Percentiles rank a stretch among this genome's conserved stretches.
Conservation (phyloP, 2,797 vertebrate species). For the Cynodonichthys magdalenae region DNA sequence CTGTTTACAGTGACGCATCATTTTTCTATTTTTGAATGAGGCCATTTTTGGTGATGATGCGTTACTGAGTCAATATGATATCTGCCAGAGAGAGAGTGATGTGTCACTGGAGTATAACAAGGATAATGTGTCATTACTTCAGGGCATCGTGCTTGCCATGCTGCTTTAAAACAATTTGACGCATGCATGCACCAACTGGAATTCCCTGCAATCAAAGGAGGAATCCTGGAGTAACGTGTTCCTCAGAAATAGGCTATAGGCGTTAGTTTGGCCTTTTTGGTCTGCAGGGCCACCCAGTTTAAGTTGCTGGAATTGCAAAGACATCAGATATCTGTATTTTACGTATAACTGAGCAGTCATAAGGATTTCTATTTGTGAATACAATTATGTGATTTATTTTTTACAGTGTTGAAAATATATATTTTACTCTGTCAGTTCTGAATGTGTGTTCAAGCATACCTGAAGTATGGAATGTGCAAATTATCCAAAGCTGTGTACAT, state of each 20-base stretch:
- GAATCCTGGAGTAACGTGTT: constrained; percentile 41
- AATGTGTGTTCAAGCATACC: not conserved
- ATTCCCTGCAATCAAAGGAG: constrained; percentile 26
- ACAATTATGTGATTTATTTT: not conserved
- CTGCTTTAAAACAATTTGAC: constrained; percentile 32
- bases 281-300: constrained; percentile 39
- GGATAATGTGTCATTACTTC: constrained; percentile 42
- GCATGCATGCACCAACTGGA: constrained; percentile 28
- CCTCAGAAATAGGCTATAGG: constrained; percentile 62
- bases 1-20: not conserved
- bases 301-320: constrained; percentile 24
- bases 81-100: constrained; percentile 1
- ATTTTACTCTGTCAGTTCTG: not conserved
- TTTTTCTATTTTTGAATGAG: constrained; percentile 27
- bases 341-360: not conserved
- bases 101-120: constrained; percentile 40
- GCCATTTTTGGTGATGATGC: constrained; percentile 12
- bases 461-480: constrained; percentile 19
- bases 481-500: constrained; percentile 29
- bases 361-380: not conserved
- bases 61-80: constrained; percentile 43
- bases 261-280: constrained; percentile 55
- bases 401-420: not conserved
- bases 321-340: not conserved
- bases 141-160: constrained; percentile 40